phyloP scores from a whole-genome alignment of 1,140 invertebrate genomes.

The Bemisia tabaci region DNA sequence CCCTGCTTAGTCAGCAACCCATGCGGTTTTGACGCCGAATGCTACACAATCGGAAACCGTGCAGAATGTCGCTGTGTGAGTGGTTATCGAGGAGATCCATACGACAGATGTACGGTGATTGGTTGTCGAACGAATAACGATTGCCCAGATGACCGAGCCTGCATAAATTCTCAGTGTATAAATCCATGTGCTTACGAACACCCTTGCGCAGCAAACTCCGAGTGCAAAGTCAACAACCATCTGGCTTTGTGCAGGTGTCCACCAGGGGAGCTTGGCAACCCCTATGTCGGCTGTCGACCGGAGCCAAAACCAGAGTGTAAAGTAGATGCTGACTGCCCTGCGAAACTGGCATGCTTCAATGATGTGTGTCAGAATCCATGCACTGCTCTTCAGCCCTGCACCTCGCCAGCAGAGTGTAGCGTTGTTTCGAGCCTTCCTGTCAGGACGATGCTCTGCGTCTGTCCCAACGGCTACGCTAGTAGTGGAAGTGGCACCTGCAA shows the following conservation, averaged over 20 bases:
- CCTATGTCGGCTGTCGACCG: conserved; percentile 59
- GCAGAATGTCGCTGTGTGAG: conserved; percentile 64
- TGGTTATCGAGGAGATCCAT: conserved; percentile 68
- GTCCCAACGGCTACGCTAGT: conserved; percentile 71
- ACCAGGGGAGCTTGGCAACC: conserved; percentile 53
- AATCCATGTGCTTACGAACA: conserved; percentile 68
- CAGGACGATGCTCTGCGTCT: conserved; percentile 75
- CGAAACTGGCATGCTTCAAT: conserved; percentile 62
- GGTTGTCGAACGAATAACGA: conserved; percentile 79
- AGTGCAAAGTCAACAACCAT: conserved; percentile 69
- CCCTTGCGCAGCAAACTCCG: conserved; percentile 57
- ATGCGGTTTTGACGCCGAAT: conserved; percentile 72
- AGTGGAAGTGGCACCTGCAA: conserved; percentile 64
- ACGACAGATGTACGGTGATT: conserved; percentile 56
- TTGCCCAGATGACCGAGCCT: conserved; percentile 69
- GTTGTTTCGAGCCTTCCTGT: conserved; percentile 66
- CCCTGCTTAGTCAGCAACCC: conserved; percentile 61
- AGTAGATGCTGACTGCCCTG: conserved; percentile 66
- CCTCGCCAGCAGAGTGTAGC: conserved; percentile 59
- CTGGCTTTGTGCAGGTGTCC: conserved; percentile 70
- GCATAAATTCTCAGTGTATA: conserved; percentile 71
- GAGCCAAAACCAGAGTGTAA: conserved; percentile 60
- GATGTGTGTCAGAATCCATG: conserved; percentile 75
- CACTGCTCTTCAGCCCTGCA: conserved; percentile 57
- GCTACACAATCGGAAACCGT: conserved; percentile 54